Evolutionary conservation across 2,797 vertebrate genomes (phyloP), one percentile per base, ranked within the genome.

Genomic region (Thunnus albacares): DNA sequence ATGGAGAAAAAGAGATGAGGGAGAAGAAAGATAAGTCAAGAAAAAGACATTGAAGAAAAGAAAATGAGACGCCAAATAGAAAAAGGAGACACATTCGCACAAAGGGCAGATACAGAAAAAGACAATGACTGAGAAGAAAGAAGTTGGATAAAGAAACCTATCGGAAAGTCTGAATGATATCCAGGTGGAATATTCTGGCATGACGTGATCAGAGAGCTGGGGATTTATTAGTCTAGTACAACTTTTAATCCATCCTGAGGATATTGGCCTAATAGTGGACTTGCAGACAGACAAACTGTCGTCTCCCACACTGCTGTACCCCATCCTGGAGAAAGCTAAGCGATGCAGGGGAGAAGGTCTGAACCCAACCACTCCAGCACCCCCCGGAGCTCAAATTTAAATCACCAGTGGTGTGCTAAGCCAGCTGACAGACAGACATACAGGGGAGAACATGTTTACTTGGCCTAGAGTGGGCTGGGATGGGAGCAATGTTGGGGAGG

Each of bases 221-320:
- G 64, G 75, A 87, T 81, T 90, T 87, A 92, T 91, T 90, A 79
- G 80, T 85, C 65, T 47, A 58, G 56, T 70, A 69, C 81, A 79
- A 79, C 63, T 85, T 92, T 82, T 88, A 93, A 91, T 86, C 75
- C 74, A 83, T 55, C 81, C 65, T 9, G 30, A 89, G 85, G 87
- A 85, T 78, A 85, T 71, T 84, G 84, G 83, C 56, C 75, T 88
- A 85, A 86, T 85, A 75, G 87, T 41, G 28, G 78, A 93, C 76
- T 83, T 91, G 88, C 64, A 63, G 88, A 92, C 78, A 84, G 89
- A 93, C 77, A 75, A 77, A 88, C 85, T 75, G 77, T 84, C 73
- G 61, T 89, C 83, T 82, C 74, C 75, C 69, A 67, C 56, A 30
- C 61, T 20, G 67, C 83, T 72, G 51, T n/a, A 68, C 78, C 71